phyloP scores from a whole-genome alignment of 2,888 invertebrate species.

The Drosophila dives region DNA sequence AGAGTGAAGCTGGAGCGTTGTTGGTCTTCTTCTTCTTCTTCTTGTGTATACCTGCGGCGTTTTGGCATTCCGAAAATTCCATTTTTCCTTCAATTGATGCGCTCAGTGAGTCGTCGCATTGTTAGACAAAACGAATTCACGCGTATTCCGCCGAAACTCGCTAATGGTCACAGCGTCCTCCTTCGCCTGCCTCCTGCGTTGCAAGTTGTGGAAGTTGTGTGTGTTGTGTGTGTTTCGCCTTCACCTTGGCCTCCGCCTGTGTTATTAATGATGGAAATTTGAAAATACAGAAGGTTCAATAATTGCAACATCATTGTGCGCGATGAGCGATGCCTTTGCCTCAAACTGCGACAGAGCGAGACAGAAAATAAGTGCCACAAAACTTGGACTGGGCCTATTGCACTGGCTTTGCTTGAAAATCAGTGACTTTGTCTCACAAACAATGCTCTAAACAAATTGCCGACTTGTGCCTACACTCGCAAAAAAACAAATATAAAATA shows the following conservation, averaged over 20 bases:
- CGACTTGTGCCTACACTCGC: conserved; percentile 10
- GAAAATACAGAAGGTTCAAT: conserved; percentile 85
- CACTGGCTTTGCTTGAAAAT: conserved; percentile 43
- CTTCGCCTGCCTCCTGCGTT: conserved; percentile 30
- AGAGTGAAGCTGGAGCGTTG: conserved; percentile 23
- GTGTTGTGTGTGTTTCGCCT: conserved; percentile 36
- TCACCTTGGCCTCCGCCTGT: conserved; percentile 84
- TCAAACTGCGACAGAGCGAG: background rate
- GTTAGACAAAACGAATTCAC: conserved; percentile 82
- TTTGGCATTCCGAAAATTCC: conserved; percentile 81
- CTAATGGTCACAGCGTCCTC: conserved; percentile 82
- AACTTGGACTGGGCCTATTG: background rate
- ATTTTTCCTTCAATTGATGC: conserved; percentile 76
- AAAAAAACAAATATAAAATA: background rate
- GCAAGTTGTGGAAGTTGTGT: conserved; percentile 17
- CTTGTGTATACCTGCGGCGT: conserved; percentile 78
- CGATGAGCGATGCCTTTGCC: conserved; percentile 62
- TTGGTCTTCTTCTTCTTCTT: conserved; percentile 25
- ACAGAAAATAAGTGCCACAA: background rate
- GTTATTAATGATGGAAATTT: conserved; percentile 85
- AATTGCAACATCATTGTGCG: conserved; percentile 84
- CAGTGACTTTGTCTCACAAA: conserved; percentile 72
- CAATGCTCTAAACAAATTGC: conserved; percentile 70
- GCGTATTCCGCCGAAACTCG: conserved; percentile 83
- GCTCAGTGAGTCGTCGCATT: conserved; percentile 76